These are phyloP conservation scores for Phylloscopus collybita DNA, from an alignment of 2,797 vertebrate species.

Conservation along the genomic window DNA sequence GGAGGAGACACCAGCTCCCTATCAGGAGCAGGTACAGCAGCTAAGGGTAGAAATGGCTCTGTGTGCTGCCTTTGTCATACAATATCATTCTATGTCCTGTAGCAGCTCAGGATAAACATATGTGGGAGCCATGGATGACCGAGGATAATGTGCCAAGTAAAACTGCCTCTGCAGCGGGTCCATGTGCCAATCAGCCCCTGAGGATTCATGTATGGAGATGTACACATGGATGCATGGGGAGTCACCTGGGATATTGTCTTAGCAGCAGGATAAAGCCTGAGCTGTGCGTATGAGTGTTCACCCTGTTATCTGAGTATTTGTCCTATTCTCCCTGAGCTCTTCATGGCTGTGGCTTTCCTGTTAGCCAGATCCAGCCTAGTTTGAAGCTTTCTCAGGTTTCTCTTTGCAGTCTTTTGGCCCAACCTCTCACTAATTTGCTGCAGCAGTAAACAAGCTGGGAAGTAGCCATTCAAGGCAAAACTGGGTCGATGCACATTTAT, in stretches of 20 bases:
- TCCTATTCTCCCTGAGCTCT: neutral
- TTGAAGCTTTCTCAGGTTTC: conserved; percentile 3
- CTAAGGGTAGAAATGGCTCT: neutral
- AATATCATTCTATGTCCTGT: neutral
- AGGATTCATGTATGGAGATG: neutral
- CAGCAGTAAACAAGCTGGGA: neutral
- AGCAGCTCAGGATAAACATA: neutral
- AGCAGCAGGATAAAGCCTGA: neutral
- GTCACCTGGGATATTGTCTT: neutral
- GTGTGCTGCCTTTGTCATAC: neutral
- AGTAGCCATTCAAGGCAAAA: conserved; percentile 3
- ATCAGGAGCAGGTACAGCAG: neutral
- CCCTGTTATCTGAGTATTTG: neutral
- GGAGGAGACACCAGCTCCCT: neutral
- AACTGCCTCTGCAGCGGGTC: neutral
- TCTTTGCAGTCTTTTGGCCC: neutral
- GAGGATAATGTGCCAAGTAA: neutral
- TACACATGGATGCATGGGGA: accelerated
- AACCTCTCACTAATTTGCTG: neutral
- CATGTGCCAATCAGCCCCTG: neutral
- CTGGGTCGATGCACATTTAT: neutral
- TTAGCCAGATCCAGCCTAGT: neutral
- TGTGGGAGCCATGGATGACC: neutral
- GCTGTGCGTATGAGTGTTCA: neutral
- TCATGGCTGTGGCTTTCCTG: neutral